A percentile compares a stretch with the other conserved stretches of the same genome.
These are phyloP conservation scores for Lepidochrysops patricia DNA, from an alignment of 2,888 invertebrate species.

Conservation along the genomic window DNA sequence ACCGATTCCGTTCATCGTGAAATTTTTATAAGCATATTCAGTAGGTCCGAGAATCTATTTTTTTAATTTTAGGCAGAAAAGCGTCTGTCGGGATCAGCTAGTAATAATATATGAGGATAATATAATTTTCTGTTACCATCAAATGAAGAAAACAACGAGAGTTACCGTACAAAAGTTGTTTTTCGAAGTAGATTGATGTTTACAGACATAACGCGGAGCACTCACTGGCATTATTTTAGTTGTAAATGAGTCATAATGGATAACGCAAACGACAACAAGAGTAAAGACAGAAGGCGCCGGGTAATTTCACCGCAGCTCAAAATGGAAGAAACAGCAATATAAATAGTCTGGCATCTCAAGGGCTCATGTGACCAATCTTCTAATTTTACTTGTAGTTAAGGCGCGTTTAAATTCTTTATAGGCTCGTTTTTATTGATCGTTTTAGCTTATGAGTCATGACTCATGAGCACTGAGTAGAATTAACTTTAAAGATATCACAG, in stretches of 20 bases:
- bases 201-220: constrained; percentile 22
- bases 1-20: too few relatives aligned
- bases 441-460: constrained; percentile 7
- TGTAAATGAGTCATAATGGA: constrained; percentile 56
- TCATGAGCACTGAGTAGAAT: background rate
- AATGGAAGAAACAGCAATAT: constrained; percentile 55
- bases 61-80: too few relatives aligned
- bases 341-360: constrained; percentile 48
- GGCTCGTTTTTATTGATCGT: background rate
- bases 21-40: too few relatives aligned
- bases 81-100: too few relatives aligned
- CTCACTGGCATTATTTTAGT: constrained; percentile 40
- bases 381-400: constrained; percentile 39
- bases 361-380: constrained; percentile 61
- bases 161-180: background rate
- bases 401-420: constrained; percentile 13
- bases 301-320: constrained; percentile 55
- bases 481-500: background rate
- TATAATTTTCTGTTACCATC: background rate
- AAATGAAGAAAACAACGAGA: background rate
- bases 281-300: constrained; percentile 57
- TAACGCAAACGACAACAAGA: constrained; percentile 53
- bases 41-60: too few relatives aligned
- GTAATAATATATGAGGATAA: too few relatives aligned
- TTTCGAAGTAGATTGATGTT: constrained; percentile 1